A percentile compares a stretch with the other conserved stretches of the same genome.
These are phyloP conservation scores for Agapornis roseicollis DNA, from an alignment of 2,113 vertebrate genomes.

Conservation along the genomic window DNA sequence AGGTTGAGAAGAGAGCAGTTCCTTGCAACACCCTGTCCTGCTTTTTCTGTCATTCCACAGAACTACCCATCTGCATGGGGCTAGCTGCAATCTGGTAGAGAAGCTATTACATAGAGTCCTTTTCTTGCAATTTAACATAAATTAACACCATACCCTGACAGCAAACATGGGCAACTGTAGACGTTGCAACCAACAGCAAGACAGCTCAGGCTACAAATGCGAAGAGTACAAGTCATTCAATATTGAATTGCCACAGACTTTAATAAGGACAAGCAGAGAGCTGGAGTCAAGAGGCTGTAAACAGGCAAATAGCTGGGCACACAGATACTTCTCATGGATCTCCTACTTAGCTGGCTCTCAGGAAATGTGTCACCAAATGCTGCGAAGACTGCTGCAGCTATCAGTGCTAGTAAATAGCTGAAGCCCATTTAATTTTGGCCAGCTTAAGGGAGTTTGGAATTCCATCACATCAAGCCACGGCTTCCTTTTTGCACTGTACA, in stretches of 20 bases:
- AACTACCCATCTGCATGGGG: background rate
- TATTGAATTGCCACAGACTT: background rate
- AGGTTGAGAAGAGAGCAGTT: background rate
- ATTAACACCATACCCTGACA: background rate
- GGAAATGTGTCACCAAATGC: background rate
- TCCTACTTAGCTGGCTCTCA: background rate
- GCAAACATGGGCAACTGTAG: background rate
- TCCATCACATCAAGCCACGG: background rate
- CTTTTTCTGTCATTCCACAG: background rate
- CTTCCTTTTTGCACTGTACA: background rate
- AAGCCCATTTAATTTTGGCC: constrained; percentile 8
- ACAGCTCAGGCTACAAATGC: background rate
- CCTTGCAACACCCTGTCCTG: background rate
- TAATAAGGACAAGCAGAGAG: background rate
- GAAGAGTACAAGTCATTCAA: background rate
- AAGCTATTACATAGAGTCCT: background rate
- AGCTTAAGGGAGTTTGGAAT: constrained; percentile 37
- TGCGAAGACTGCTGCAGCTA: background rate
- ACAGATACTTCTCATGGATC: background rate
- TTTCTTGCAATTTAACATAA: background rate
- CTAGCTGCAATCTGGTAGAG: background rate
- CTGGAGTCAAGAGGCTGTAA: background rate
- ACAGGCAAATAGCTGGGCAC: background rate
- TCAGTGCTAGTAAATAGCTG: background rate
- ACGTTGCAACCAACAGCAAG: background rate